Base-by-base conservation (phyloP, 2,797 vertebrate genomes). In the Schizopygopsis pylzovi region DNA sequence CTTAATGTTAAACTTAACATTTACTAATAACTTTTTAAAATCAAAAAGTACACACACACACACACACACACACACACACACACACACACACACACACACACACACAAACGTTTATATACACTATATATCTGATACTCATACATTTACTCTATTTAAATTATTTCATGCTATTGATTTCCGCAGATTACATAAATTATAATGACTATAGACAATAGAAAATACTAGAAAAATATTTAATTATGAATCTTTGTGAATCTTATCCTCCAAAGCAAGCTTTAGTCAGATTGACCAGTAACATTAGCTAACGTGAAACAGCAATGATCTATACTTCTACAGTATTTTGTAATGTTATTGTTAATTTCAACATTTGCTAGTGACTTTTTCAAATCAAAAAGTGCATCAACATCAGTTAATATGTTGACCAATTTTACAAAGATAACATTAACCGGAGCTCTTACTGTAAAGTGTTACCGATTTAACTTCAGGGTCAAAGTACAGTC, bases 401-500 rank as follows among this genome's bases (percentile, higher is more conserved):
- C 8, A 65, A 16, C 12, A 65, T 65, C 2, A 15, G 25, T 65
- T 65, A 28, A 33, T 63, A 8, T n/a, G 20, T 11, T 59, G 54
- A 59, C 54, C 9, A 59, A 56, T 1, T 22, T 56, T 56, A n/a
- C 3, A 4, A 56, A 22, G 20, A 22, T 9, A n/a, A 12, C 37
- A 70, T 47, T 47, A 16, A 41, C 43, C 11, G 1, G 6, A 72
- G 70, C 16, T n/a, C 8, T 9, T 45, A 47, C 16, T 41, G n/a
- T 33, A 33, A 33, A 20, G 45, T 20, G 73, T 6, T 33, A 75
- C 25, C 3, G 4, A 52, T 22, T 54, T 12, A 76, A 76, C 28
- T 54, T 76, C 49, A 54, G 49, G 73, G 47, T 78, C 54, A 78
- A 78, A 59, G 54, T 78, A 59, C 37, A 43, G 75, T 59, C 15